Conservation (phyloP, 2,888 invertebrate species). For the Tubulanus polymorphus region DNA sequence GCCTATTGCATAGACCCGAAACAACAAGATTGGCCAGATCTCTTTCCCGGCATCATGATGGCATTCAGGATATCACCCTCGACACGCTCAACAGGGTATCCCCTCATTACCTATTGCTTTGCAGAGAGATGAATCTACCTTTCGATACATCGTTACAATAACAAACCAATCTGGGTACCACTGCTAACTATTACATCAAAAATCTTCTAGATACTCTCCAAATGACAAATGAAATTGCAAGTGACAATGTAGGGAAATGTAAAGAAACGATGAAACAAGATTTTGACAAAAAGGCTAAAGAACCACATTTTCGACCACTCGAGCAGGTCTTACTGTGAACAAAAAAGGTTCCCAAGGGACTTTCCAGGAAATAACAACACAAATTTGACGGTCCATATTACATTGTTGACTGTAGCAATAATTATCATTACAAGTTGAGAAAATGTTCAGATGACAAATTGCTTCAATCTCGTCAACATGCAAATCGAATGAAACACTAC, state of each 20-base stretch:
- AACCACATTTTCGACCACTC: constrained; percentile 6
- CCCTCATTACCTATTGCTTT: constrained; percentile 19
- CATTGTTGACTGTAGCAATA: constrained; percentile 8
- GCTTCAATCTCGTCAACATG: constrained; percentile 11
- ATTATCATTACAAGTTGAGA: constrained; percentile 7
- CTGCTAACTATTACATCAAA: constrained; percentile 16
- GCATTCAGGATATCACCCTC: constrained; percentile 20
- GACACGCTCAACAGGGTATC: constrained; percentile 19
- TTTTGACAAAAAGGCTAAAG: constrained; percentile 11
- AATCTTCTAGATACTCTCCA: constrained; percentile 1
- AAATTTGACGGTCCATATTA: constrained; percentile 17
- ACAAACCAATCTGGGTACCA: constrained; percentile 15
- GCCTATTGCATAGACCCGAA: constrained; percentile 15
- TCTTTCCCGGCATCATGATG: constrained; percentile 22
- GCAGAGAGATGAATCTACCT: constrained; percentile 19
- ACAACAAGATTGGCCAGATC: constrained; percentile 19
- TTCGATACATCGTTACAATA: constrained; percentile 16
- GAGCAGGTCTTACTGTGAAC: constrained; percentile 15
- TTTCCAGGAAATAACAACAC: constrained; percentile 6
- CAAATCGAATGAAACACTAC: constrained; percentile 12
- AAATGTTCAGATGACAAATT: constrained; percentile 9
- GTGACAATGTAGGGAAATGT: constrained; percentile 13
- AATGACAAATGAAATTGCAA: constrained; percentile 5
- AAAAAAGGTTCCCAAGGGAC: constrained; percentile 3
- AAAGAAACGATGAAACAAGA: constrained; percentile 15